Evolutionary conservation across 2,888 invertebrate species (phyloP), one percentile per base, ranked within the genome.

Genomic region (Trisateles emortualis): DNA sequence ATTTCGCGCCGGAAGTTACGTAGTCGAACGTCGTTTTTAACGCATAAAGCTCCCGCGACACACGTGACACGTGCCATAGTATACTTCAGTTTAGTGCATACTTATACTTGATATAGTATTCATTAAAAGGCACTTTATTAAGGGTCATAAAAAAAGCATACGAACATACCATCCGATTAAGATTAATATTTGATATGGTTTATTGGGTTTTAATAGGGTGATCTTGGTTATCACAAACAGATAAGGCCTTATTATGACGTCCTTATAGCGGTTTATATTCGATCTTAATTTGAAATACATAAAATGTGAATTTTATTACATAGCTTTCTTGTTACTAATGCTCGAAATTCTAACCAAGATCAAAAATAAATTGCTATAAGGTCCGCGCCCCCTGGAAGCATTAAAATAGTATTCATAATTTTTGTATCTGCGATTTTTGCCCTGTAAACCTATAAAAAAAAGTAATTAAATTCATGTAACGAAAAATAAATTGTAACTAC

Each of bases 1-100:
- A 67, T 83, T 83, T 81, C 70, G 82, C 72, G 71, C 67, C 87
- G 88, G 90, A 90, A 84, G 86, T 78, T 54, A 70, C n/a, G n/a
- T n/a, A 69, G 68, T 75, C 75, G 65, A 81, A 83, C 81, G 82
- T 81, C 77, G n/a, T 83, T 83, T 80, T 83, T 77, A 73, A 80
- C 76, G 70, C 69, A 71, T 79, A 83, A 81, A 22, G 83, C 83
- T 80, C 81, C 77, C 70, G 40, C 43, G 35, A 22, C 17, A 41
- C 66, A 65, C 58, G 65, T 59, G 65, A 41, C 66, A 65, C 65
- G 65, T 64, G 65, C 69, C 50, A 5, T 13, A 44, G 67, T 57
- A 41, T 51, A 48, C 42, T 48, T 22, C 26, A 52, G 48, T 43
- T 35, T 3, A 39, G 41, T 14, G 2, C 2, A 3, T 51, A 22